A percentile compares a stretch with the other conserved stretches of the same genome.
Conservation (phyloP, 2,888 invertebrate genomes). For the Sericinus montela region DNA sequence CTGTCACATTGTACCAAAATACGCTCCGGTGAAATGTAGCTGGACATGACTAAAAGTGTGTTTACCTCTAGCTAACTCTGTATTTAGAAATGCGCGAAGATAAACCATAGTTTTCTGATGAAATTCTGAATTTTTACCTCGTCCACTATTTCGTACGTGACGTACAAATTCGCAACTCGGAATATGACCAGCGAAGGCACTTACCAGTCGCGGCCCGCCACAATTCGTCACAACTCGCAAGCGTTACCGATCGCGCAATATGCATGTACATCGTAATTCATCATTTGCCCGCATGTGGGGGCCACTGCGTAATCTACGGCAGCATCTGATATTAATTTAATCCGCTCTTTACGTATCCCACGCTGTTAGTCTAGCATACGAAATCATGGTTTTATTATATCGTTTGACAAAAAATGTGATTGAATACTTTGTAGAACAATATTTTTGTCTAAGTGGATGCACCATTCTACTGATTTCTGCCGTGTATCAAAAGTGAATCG, state of each 20-base stretch:
- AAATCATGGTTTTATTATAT: not conserved
- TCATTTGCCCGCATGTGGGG: conserved; percentile 11
- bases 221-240: conserved; percentile 20
- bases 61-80: too few species aligned
- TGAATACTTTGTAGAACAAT: too few species aligned
- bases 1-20: too few species aligned
- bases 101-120: too few species aligned
- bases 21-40: too few species aligned
- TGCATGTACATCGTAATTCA: conserved; percentile 11
- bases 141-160: conserved; percentile 2
- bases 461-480: too few species aligned
- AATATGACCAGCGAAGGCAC: conserved; percentile 10
- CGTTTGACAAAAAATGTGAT: too few species aligned
- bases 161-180: conserved; percentile 5
- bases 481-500: too few species aligned
- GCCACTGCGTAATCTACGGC: conserved; percentile 16
- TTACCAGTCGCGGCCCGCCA: conserved; percentile 12
- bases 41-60: too few species aligned
- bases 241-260: conserved; percentile 16
- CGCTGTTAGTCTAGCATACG: conserved; percentile 21
- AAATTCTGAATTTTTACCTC: too few species aligned
- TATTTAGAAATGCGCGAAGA: too few species aligned
- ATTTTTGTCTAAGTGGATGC: too few species aligned
- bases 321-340: conserved; percentile 13
- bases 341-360: not conserved